A percentile compares a stretch with the other conserved stretches of the same genome.
Evolutionary conservation across 2,113 vertebrate species (phyloP).

Genomic region (Aplodontia rufa): DNA sequence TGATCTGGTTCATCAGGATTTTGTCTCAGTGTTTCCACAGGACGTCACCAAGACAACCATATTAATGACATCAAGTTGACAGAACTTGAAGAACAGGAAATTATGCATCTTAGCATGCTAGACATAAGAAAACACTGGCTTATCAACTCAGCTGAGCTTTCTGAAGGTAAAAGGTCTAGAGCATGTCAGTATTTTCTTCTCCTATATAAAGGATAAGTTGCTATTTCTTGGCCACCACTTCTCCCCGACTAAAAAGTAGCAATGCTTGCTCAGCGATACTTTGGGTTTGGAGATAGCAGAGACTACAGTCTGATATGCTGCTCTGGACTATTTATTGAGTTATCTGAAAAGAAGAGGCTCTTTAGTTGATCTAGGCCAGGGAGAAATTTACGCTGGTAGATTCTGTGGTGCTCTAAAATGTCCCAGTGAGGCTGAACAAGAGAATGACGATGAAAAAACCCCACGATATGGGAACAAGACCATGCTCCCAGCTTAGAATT

Average conservation of each 20-base stretch:
- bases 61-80: background rate
- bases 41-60: background rate
- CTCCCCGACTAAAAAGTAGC: background rate
- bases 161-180: constrained; percentile 30
- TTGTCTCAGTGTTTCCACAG: constrained; percentile 1
- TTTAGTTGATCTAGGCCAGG: background rate
- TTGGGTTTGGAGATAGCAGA: constrained; percentile 34
- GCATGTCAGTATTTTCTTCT: background rate
- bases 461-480: background rate
- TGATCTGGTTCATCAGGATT: constrained; percentile 18
- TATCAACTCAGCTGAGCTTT: constrained; percentile 16
- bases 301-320: background rate
- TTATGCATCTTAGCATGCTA: background rate
- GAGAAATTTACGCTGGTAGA: background rate
- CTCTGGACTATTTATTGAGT: constrained; percentile 25
- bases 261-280: background rate
- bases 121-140: constrained; percentile 19
- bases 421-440: background rate
- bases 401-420: background rate
- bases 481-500: background rate
- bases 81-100: constrained; percentile 15
- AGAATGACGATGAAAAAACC: background rate
- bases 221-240: background rate
- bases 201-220: background rate
- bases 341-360: background rate